These are phyloP conservation scores for Piscicola geometra DNA, from an alignment of 2,888 invertebrate species.

Conservation along the genomic window DNA sequence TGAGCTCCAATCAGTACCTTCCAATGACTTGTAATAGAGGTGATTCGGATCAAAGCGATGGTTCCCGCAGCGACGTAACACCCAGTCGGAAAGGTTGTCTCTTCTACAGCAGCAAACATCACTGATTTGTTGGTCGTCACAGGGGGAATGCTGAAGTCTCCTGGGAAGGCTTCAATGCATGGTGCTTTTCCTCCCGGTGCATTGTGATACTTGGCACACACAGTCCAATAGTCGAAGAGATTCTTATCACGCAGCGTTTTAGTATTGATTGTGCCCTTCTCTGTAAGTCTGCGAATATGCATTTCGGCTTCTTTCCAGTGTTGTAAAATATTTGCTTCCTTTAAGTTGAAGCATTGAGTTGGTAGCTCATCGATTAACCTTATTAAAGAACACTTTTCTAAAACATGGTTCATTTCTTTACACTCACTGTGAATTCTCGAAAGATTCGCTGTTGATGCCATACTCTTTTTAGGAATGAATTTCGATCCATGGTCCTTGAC, in stretches of 20 bases:
- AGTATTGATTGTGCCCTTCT: not conserved
- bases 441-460: conserved; percentile 18
- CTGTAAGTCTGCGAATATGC: not conserved
- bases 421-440: not conserved
- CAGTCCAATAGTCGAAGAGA: conserved; percentile 5
- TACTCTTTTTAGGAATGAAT: conserved; percentile 3
- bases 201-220: not conserved
- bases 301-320: conserved; percentile 15
- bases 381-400: not conserved
- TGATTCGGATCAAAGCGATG: not conserved
- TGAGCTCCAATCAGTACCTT: conserved; percentile 43
- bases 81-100: conserved; percentile 40
- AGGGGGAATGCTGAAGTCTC: conserved; percentile 40
- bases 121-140: conserved; percentile 29
- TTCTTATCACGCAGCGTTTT: not conserved
- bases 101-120: conserved; percentile 28
- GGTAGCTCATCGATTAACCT: conserved; percentile 21
- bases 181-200: conserved; percentile 36
- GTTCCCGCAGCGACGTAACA: conserved; percentile 40
- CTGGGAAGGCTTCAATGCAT: conserved; percentile 43
- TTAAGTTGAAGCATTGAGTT: not conserved
- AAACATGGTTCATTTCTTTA: conserved; percentile 3
- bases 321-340: not conserved
- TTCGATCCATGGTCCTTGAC: not conserved
- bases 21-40: conserved; percentile 37